Percentiles rank a stretch among this genome's conserved stretches.
Evolutionary conservation across 2,888 invertebrate genomes (phyloP).

Genomic region (Drosophila cyrtoloma): DNA sequence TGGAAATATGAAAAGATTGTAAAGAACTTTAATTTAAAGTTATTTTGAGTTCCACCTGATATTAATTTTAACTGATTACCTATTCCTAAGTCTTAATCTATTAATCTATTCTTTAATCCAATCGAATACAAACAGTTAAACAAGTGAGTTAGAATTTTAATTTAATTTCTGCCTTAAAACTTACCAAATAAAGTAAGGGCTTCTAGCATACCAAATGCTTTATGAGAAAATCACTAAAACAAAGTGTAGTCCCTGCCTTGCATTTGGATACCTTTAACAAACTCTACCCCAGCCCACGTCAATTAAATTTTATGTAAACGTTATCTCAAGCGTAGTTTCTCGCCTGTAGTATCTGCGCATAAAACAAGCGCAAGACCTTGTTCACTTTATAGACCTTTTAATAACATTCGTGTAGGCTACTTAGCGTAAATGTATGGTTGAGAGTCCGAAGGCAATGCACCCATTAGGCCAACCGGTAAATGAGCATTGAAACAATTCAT

Average conservation of each 20-base stretch:
- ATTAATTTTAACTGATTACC: background rate
- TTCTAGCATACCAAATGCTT: background rate
- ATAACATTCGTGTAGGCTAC: constrained; percentile 38
- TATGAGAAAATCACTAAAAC: background rate
- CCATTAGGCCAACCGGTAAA: constrained; percentile 77
- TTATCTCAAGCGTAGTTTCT: constrained; percentile 6
- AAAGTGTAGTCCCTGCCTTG: too few species aligned
- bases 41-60: background rate
- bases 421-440: constrained; percentile 34
- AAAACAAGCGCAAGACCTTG: constrained; percentile 12
- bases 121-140: background rate
- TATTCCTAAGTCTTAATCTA: too few species aligned
- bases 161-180: background rate
- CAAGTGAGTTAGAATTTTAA: background rate
- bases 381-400: constrained; percentile 48
- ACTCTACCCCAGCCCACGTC: background rate
- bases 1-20: background rate
- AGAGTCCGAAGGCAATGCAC: constrained; percentile 64
- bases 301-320: constrained; percentile 6
- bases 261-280: background rate
- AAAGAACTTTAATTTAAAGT: background rate
- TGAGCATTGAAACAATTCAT: constrained; percentile 80
- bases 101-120: background rate
- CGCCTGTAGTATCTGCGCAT: constrained; percentile 6
- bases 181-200: too few species aligned